Evolutionary conservation across 2,797 vertebrate genomes (phyloP), one percentile per base, ranked within the genome.

Genomic region (Cuculus canorus): DNA sequence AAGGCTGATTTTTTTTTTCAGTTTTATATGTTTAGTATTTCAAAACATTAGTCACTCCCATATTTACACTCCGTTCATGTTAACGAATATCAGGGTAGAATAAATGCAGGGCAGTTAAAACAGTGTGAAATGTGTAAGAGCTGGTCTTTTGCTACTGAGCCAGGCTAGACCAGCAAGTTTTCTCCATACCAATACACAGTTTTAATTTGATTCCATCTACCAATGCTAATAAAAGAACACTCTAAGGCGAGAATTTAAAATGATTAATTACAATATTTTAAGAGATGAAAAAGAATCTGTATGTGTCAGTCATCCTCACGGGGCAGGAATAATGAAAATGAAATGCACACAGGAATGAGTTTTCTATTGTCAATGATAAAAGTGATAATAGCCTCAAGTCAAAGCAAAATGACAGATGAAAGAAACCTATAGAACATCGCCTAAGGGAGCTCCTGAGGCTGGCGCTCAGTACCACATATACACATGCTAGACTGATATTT

Each of bases 361-460:
- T 97, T 96, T 92, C 93, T 93, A 94, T 97, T 97, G 96, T 96
- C 96, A 95, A 2, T 90, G 96, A 97, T 97, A 96, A 96, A 96
- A 96, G 93, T 80, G 91, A 88, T 94, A 96, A 97, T 95, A 9
- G 17, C 93, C 91, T 80, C 52, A 8, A 97, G 96, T 90, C 93
- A 95, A 96, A 97, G 92, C 88, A 88, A 93, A 96, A 95, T 96
- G 96, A 97, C 95, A 96, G 95, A 96, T 95, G 96, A 97, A 96
- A 97, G 93, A 87, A 96, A 88, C 86, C 65, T 95, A 94, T 94
- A 93, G 96, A 94, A 97, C 78, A 80, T 90, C 0, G 84, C 96
- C 96, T 92, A 6, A 59, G 94, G 97, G 91, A 84, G 68, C 73
- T 95, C 96, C 91, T 30, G 68, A 86, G 96, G 96, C 94, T 61